phyloP scores from a whole-genome alignment of 2,888 invertebrate species.

The Caenorhabditis macrosperma region DNA sequence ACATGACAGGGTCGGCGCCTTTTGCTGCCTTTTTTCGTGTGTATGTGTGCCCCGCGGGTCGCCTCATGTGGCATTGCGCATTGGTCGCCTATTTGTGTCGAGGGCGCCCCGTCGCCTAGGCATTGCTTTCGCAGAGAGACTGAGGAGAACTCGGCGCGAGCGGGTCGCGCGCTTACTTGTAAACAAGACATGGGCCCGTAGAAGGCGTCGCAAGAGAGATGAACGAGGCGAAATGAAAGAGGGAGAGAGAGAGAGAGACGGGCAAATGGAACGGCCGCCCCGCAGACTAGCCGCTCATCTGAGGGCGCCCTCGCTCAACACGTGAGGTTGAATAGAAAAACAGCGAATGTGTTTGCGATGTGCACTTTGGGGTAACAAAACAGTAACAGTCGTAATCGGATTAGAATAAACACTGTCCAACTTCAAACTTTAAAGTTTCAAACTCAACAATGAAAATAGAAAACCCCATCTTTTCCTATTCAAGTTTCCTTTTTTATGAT shows the following conservation, averaged over 20 bases:
- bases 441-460: neutral
- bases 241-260: neutral
- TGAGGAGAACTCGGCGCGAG: slow-evolving; percentile 21
- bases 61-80: slow-evolving; percentile 50
- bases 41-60: slow-evolving; percentile 34
- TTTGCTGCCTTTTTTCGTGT: slow-evolving; percentile 26
- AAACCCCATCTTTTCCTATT: neutral
- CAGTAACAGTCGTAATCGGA: slow-evolving; percentile 29
- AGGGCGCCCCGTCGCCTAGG: slow-evolving; percentile 27
- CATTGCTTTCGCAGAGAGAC: slow-evolving; percentile 29
- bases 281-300: neutral
- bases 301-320: slow-evolving; percentile 3
- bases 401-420: slow-evolving; percentile 26
- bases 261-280: slow-evolving; percentile 26
- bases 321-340: slow-evolving; percentile 16
- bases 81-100: slow-evolving; percentile 52
- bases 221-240: slow-evolving; percentile 1
- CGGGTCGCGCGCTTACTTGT: slow-evolving; percentile 20
- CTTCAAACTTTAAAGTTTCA: neutral
- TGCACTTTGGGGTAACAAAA: slow-evolving; percentile 27
- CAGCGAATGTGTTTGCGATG: neutral
- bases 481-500: slow-evolving; percentile 21
- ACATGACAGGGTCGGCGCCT: slow-evolving; percentile 28
- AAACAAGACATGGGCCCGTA: slow-evolving; percentile 34
- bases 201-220: slow-evolving; percentile 31